Base-by-base conservation (phyloP, 2,888 invertebrate species). In the Eristalinus sepulchralis region DNA sequence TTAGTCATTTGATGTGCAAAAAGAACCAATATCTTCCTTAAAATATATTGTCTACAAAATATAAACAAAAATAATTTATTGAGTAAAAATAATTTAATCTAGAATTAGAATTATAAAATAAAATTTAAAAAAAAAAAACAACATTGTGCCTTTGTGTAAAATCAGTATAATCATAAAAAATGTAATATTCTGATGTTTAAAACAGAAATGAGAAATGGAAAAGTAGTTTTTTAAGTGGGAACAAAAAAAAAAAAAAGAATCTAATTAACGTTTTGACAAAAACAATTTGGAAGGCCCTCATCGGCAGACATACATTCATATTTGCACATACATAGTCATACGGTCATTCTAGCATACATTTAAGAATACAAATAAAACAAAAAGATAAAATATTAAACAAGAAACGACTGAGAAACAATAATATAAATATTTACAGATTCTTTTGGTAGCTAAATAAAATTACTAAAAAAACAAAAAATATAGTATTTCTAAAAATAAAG, bases 341-440 rank as follows among this genome's bases (percentile, higher is more conserved):
- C 6, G n/a, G 13, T 5, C 39, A n/a, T 47, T 47, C 47, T 17
- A 47, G 47, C 47, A 3, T n/a, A 13, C 39, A 39, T 22, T 33
- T 39, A 31, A 66, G 1, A 10, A 53, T 31, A 10, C 13, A 66
- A 39, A 13, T 60, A 59, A 11, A 34, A 59, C 24, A n/a, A 66
- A 60, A 17, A 62, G 1, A 62, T 9, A 71, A 24, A 66, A 70
- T 20, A 34, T 33, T 59, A 27, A 47, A 60, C 22, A 80, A 59
- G 1, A 73, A 83, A 78, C 55, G 86, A 86, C 86, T 86, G 86
- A 86, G 55, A 64, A 75, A 82, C 82, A 82, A 86, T 78, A 86
- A 82, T 75, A 72, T 63, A 83, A 79, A 83, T 86, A 81, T 81
- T 64, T 81, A 79, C 55, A 78, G 60, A 72, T 53, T 70, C 60